Evolutionary conservation across 2,888 invertebrate species (phyloP), one percentile per base, ranked within the genome.

Genomic region (Polyommatus iphigenia): DNA sequence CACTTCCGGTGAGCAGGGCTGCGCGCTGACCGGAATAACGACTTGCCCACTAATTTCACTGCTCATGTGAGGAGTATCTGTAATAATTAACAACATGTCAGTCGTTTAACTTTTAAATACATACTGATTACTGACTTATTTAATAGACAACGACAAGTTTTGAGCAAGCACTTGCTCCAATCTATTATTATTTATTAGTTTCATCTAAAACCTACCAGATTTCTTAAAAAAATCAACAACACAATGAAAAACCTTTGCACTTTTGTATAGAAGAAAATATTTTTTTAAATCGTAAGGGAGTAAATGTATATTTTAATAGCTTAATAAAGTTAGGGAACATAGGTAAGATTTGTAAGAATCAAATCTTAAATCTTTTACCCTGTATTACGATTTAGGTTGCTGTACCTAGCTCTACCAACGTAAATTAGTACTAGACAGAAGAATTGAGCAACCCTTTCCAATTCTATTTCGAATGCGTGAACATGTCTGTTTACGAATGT

Each of bases 401-500:
- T 18, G 15, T 5, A 54, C 29, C 24, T 13, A 1, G 20, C 18
- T 77, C 15, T 41, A 59, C 6, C 10, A 67, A 77, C 36, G 13
- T 29, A 13, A 62, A 72, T 24, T 36, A 71, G 36, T 24, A 59
- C 24, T 0, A 36, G 57, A 72, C 57, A n/a, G 71, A 41, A 62
- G 59, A 77, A 57, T 71, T 71, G 79, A 75, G 72, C 84, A 84
- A 82, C 85, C 84, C 85, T 84, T 81, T 80, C 78, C 77, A 82
- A 82, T 75, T 81, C 84, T 83, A 83, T 85, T 84, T 85, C 83
- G 82, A 83, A 80, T 80, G 82, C 83, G 85, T 84, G 82, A 82
- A 81, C 82, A 81, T 85, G 87, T 85, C 88, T 89, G 88, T 89
- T 89, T 89, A 90, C 85, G 80, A 85, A 88, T 89, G 85, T 91